Percentiles rank a stretch among this genome's conserved stretches.
These are phyloP conservation scores for Rhagologus leucostigma DNA, from an alignment of 2,113 vertebrate genomes.

Conservation along the genomic window DNA sequence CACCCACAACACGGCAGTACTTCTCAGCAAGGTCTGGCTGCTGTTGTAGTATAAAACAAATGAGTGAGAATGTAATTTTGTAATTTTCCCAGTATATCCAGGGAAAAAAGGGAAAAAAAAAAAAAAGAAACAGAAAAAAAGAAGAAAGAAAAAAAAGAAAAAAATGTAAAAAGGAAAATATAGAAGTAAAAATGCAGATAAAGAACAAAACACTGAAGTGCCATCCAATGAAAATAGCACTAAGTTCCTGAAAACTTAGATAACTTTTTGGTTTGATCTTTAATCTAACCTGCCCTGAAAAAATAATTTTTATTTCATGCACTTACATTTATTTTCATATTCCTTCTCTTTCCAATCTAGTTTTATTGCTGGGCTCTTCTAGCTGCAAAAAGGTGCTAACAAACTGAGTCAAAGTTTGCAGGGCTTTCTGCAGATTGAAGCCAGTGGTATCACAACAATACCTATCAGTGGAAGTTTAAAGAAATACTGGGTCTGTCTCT, in stretches of 20 bases:
- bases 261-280: neutral
- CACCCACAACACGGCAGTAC: accelerated
- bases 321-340: neutral
- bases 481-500: neutral
- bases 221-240: neutral
- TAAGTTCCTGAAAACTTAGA: neutral
- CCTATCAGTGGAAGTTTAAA: neutral
- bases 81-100: neutral
- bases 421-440: neutral
- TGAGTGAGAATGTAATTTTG: neutral
- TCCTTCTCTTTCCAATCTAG: neutral
- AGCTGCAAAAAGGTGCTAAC: neutral
- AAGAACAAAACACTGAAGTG: neutral
- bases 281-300: neutral
- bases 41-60: neutral
- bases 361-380: neutral
- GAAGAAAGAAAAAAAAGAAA: accelerated
- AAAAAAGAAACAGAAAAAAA: neutral
- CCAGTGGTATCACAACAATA: neutral
- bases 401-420: neutral
- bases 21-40: neutral
- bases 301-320: neutral
- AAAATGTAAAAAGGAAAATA: neutral
- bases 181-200: neutral
- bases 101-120: accelerated